Percentiles rank a stretch among this genome's conserved stretches.
phyloP scores from a whole-genome alignment of 2,113 vertebrate species.

The Oxygymnocypris stewartii region DNA sequence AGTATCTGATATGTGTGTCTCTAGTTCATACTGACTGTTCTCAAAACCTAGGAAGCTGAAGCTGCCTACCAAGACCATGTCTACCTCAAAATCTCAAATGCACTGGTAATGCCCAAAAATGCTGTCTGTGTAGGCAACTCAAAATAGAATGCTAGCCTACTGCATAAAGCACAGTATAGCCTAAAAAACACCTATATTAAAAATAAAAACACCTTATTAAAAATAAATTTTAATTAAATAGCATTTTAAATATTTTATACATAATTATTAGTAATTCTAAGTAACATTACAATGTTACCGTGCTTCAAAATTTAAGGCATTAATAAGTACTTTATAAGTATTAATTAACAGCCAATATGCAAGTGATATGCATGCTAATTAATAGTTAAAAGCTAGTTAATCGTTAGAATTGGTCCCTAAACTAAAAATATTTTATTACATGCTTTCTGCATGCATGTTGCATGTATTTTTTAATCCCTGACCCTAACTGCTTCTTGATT shows the following conservation, averaged over 20 bases:
- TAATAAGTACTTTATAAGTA: too few relatives aligned
- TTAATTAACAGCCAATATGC: too few relatives aligned
- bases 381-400: too few relatives aligned
- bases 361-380: too few relatives aligned
- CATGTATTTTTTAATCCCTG: not conserved
- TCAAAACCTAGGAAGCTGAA: not conserved
- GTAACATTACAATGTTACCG: too few relatives aligned
- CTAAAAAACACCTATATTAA: too few relatives aligned
- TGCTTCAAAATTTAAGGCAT: too few relatives aligned
- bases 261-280: not conserved
- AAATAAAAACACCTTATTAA: too few relatives aligned
- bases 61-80: not conserved
- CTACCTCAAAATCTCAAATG: not conserved
- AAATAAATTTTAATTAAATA: not conserved
- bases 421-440: not conserved
- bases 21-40: not conserved
- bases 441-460: not conserved
- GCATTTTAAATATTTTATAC: not conserved
- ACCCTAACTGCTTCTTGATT: not conserved
- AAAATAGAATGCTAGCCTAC: not conserved
- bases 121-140: not conserved
- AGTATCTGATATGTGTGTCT: not conserved
- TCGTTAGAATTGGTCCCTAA: too few relatives aligned
- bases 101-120: not conserved
- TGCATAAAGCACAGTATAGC: too few relatives aligned